Evolutionary conservation across 2,797 vertebrate genomes (phyloP).

Genomic region (Aplochiton taeniatus): DNA sequence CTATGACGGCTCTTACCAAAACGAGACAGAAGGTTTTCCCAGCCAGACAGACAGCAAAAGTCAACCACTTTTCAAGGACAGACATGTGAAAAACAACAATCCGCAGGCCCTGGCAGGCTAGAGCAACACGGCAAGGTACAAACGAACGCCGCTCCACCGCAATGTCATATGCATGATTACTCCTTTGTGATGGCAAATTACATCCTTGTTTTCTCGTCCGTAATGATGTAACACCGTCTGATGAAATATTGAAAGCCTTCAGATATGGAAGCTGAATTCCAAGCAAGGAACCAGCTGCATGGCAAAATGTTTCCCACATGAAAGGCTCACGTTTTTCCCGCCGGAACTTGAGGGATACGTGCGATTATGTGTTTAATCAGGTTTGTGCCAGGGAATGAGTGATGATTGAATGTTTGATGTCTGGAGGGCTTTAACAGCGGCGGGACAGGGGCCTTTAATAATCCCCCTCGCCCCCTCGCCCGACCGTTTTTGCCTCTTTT

Average conservation of each 20-base stretch:
- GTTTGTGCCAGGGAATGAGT: not conserved
- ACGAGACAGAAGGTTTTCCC: slow-evolving; percentile 25
- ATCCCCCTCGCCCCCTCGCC: slow-evolving; percentile 15
- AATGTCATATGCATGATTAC: slow-evolving; percentile 39
- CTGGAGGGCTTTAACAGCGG: not conserved
- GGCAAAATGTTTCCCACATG: not conserved
- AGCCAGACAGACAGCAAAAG: slow-evolving; percentile 33
- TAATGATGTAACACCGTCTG: slow-evolving; percentile 16
- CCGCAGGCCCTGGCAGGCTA: slow-evolving; percentile 17
- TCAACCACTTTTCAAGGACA: slow-evolving; percentile 44
- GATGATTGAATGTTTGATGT: slow-evolving; percentile 5
- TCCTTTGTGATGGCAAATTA: slow-evolving; percentile 33
- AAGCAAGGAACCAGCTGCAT: slow-evolving; percentile 2
- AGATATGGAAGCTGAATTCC: not conserved
- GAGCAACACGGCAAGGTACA: slow-evolving; percentile 28
- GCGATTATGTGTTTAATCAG: not conserved
- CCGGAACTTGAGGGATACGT: not conserved
- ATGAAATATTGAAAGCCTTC: slow-evolving; percentile 20
- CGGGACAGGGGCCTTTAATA: not conserved
- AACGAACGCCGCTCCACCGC: slow-evolving; percentile 33
- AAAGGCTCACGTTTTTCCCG: not conserved
- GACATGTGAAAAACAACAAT: slow-evolving; percentile 25
- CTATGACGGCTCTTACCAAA: slow-evolving; percentile 28
- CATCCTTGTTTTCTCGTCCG: slow-evolving; percentile 12
- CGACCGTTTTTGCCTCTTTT: slow-evolving; percentile 8